These are phyloP conservation scores for Dipus sagitta DNA, from an alignment of 2,797 vertebrate species.

Conservation along the genomic window DNA sequence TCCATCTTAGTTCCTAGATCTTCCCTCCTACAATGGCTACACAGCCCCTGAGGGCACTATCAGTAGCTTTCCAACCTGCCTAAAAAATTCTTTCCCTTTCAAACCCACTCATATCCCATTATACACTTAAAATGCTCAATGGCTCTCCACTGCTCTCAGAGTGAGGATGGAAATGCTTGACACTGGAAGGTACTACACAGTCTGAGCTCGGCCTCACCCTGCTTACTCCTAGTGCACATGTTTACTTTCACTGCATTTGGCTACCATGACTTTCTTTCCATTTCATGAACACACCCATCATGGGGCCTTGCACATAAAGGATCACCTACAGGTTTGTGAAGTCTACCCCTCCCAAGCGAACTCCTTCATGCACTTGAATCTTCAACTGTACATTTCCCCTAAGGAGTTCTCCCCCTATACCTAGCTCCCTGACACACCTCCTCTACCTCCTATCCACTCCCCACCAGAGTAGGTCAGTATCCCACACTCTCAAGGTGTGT, in stretches of 20 bases:
- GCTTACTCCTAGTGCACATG: not conserved
- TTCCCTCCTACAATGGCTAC: not conserved
- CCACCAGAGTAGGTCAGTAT: not conserved
- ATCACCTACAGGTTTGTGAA: slow-evolving; percentile 9
- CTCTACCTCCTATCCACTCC: not conserved
- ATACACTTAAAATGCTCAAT: not conserved
- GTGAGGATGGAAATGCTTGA: not conserved
- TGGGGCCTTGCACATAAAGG: not conserved
- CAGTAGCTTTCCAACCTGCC: not conserved
- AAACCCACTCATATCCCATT: not conserved
- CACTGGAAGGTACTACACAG: not conserved
- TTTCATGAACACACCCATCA: slow-evolving; percentile 22
- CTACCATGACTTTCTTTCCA: not conserved
- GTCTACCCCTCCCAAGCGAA: not conserved
- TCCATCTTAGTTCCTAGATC: not conserved
- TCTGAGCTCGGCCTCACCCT: not conserved
- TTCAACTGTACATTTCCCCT: not conserved
- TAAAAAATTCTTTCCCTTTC: not conserved
- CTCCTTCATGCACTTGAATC: not conserved
- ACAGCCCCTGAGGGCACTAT: not conserved
- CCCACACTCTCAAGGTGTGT: not conserved
- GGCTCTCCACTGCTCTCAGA: not conserved
- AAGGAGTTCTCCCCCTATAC: not conserved
- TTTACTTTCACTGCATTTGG: not conserved
- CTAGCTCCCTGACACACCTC: not conserved